A percentile compares a stretch with the other conserved stretches of the same genome.
Conservation (phyloP, 2,888 invertebrate species). For the Aphidius colemani region DNA sequence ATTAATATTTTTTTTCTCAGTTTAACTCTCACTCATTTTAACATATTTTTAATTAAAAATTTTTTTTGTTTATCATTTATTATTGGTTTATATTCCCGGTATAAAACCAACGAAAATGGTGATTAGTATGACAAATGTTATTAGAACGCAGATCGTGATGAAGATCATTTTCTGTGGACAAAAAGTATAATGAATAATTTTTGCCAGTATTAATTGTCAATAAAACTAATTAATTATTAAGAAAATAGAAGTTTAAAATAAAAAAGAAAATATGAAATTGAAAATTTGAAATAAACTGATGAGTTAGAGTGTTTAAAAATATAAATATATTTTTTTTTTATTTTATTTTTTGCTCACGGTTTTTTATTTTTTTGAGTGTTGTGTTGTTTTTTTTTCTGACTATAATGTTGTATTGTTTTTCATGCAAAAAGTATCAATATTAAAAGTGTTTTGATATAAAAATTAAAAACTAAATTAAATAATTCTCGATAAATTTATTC, state of each 20-base stretch:
- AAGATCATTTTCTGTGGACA: conserved; percentile 60
- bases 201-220: conserved; percentile 16
- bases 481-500: neutral
- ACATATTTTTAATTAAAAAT: conserved; percentile 10
- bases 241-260: no score
- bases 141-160: conserved; percentile 58
- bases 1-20: conserved; percentile 17
- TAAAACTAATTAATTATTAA: neutral
- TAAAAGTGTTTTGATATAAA: no score
- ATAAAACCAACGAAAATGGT: conserved; percentile 52
- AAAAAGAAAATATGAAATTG: conserved; percentile 1
- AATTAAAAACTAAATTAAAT: neutral
- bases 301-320: neutral
- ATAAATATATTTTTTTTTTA: no score
- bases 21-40: conserved; percentile 23
- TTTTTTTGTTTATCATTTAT: conserved; percentile 27
- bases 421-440: no score
- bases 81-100: conserved; percentile 47
- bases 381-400: neutral
- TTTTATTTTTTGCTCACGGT: conserved; percentile 1
- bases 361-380: neutral
- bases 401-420: neutral
- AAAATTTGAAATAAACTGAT: conserved; percentile 4
- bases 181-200: conserved; percentile 36
- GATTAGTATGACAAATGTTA: conserved; percentile 55